Conservation (phyloP, 2,113 vertebrate species). For the Bettongia penicillata region DNA sequence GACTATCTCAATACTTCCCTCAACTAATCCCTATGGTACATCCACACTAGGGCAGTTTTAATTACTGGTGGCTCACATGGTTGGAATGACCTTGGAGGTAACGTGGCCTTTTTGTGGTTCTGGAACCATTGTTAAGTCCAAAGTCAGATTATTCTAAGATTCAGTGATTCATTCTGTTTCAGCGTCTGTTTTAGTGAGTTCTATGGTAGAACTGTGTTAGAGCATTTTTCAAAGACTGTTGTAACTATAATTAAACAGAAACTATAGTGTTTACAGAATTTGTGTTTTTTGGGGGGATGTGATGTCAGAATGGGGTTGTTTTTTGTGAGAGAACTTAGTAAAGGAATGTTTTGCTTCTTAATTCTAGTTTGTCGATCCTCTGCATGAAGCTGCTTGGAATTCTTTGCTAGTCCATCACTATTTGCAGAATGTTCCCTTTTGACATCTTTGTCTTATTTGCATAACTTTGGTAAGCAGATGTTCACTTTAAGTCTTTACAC, state of each 20-base stretch:
- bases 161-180: background rate
- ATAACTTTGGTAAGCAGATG: conserved; percentile 77
- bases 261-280: background rate
- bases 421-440: conserved; percentile 72
- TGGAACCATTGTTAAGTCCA: background rate
- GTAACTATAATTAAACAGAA: background rate
- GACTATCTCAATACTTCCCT: background rate
- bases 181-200: background rate
- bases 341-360: conserved; percentile 37
- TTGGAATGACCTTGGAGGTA: background rate
- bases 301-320: background rate
- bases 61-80: background rate
- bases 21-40: background rate
- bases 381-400: conserved; percentile 69
- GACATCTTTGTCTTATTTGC: conserved; percentile 65
- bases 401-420: conserved; percentile 62
- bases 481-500: background rate
- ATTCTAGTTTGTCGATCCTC: conserved; percentile 71
- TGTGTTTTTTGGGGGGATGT: background rate
- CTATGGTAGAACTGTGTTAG: background rate
- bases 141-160: background rate
- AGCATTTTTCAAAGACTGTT: background rate
- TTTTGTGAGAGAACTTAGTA: background rate
- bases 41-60: background rate
- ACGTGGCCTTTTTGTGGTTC: background rate